Percentiles rank a stretch among this genome's conserved stretches.
Evolutionary conservation across 1,140 invertebrate species (phyloP).

Genomic region (Proctacanthus coquilletti): DNA sequence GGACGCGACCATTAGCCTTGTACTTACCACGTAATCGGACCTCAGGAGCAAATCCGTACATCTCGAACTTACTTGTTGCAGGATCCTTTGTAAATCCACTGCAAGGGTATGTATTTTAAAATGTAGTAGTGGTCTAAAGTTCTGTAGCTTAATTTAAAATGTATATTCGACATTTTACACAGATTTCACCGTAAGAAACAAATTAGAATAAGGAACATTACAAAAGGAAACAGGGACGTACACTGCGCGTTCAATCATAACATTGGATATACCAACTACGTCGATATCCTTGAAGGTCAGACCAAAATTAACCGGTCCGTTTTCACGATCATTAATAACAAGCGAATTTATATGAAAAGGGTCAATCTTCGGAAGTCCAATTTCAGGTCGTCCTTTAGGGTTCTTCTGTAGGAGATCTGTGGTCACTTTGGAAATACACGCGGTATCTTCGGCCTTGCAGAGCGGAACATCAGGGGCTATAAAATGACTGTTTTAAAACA

Average conservation of each 20-base stretch:
- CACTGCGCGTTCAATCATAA: slow-evolving; percentile 26
- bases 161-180: not conserved
- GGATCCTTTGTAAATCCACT: slow-evolving; percentile 24
- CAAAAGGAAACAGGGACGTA: slow-evolving; percentile 15
- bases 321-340: slow-evolving; percentile 22
- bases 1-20: slow-evolving; percentile 22
- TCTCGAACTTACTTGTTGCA: slow-evolving; percentile 22
- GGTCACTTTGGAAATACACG: slow-evolving; percentile 18
- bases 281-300: slow-evolving; percentile 22
- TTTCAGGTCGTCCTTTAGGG: slow-evolving; percentile 15
- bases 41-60: slow-evolving; percentile 23
- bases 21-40: slow-evolving; percentile 22
- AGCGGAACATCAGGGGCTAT: slow-evolving; percentile 20
- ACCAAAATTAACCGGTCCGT: slow-evolving; percentile 21
- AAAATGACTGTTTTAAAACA: no score
- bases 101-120: not conserved
- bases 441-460: slow-evolving; percentile 17
- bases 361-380: slow-evolving; percentile 21
- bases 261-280: slow-evolving; percentile 22
- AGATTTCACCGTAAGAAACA: not conserved
- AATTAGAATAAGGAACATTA: not conserved
- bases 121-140: not conserved
- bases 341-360: slow-evolving; percentile 21
- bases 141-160: not conserved
- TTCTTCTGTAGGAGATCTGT: slow-evolving; percentile 17